Evolutionary conservation across 2,888 invertebrate genomes (phyloP).

Genomic region (Ormyrus pomaceus): DNA sequence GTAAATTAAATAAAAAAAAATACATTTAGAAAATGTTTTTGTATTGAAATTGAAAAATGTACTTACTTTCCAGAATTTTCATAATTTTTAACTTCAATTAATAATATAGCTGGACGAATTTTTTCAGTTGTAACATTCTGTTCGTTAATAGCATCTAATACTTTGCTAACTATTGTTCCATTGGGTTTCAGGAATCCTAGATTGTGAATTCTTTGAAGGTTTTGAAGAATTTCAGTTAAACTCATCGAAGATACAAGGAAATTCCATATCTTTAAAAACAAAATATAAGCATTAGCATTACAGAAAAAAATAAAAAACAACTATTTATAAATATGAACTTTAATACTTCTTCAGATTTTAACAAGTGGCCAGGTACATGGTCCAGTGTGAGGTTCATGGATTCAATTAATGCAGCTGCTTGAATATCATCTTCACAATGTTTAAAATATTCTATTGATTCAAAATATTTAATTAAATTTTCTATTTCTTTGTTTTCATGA

Average conservation of each 20-base stretch:
- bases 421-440: slow-evolving; percentile 74
- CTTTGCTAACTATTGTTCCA: slow-evolving; percentile 76
- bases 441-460: slow-evolving; percentile 68
- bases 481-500: slow-evolving; percentile 72
- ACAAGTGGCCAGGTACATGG: slow-evolving; percentile 82
- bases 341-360: slow-evolving; percentile 81
- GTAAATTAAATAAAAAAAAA: neutral
- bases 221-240: slow-evolving; percentile 77
- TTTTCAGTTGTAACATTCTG: slow-evolving; percentile 74
- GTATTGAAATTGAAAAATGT: slow-evolving; percentile 26
- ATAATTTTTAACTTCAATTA: slow-evolving; percentile 80
- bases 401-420: slow-evolving; percentile 77
- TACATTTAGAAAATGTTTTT: neutral
- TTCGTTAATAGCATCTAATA: slow-evolving; percentile 78
- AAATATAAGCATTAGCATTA: neutral
- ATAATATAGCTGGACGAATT: slow-evolving; percentile 79
- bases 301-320: neutral
- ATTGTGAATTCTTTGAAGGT: slow-evolving; percentile 81
- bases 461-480: slow-evolving; percentile 68
- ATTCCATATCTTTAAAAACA: slow-evolving; percentile 79
- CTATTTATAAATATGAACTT: neutral
- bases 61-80: slow-evolving; percentile 81
- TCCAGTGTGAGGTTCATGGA: slow-evolving; percentile 80
- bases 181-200: slow-evolving; percentile 79
- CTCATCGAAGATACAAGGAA: slow-evolving; percentile 79